Conservation (phyloP, 2,113 vertebrate species). For the mouse (Mus musculus) region GRCm39 chr6:18570501-18571000, state of each 20-base stretch:
- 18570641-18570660: no score
- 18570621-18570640: no score
- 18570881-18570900: conserved; percentile 32
- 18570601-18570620: no score
- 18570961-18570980: not conserved
- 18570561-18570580: no score
- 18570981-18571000: not conserved
- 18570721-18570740: not conserved
- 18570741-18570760: not conserved
- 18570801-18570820: conserved; percentile 32
- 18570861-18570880: not conserved
- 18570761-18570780: conserved; percentile 52
- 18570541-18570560: no score
- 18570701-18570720: not conserved
- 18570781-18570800: conserved; percentile 9
- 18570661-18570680: no score
- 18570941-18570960: not conserved
- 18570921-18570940: not conserved
- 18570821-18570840: conserved; percentile 15
- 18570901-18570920: not conserved
- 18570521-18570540: no score
- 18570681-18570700: no score
- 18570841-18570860: not conserved
- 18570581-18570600: no score
- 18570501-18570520: no score